phyloP scores from a whole-genome alignment of 1,140 invertebrate species.

The Wasmannia auropunctata region DNA sequence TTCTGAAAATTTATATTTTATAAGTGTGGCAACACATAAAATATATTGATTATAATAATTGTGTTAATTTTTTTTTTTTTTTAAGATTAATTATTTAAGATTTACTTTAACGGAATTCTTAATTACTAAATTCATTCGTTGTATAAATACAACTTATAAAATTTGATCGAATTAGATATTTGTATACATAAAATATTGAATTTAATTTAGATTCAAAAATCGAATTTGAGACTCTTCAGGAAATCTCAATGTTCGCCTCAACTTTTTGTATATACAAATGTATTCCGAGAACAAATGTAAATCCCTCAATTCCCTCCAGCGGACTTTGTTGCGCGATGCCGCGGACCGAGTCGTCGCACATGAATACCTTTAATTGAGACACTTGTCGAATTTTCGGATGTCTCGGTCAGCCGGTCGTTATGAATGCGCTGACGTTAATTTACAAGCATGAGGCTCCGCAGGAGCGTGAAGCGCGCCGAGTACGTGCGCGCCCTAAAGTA shows the following conservation, averaged over 20 bases:
- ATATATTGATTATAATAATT: background rate
- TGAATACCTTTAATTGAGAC: slow-evolving; percentile 76
- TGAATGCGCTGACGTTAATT: slow-evolving; percentile 77
- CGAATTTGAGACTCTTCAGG: background rate
- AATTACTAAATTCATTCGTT: background rate
- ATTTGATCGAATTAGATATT: background rate
- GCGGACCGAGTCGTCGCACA: background rate
- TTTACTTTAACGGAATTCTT: background rate
- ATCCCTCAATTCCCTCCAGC: background rate
- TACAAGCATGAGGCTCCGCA: slow-evolving; percentile 71
- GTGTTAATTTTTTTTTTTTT: background rate
- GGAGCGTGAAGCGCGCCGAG: slow-evolving; percentile 76
- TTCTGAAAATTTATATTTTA: background rate
- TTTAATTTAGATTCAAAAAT: background rate
- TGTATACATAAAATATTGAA: background rate
- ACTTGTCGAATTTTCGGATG: slow-evolving; percentile 75
- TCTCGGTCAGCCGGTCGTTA: slow-evolving; percentile 52
- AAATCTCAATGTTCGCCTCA: background rate
- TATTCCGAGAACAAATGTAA: background rate
- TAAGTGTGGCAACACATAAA: too few relatives aligned
- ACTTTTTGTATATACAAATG: background rate
- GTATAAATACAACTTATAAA: background rate
- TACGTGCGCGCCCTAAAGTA: slow-evolving; percentile 69
- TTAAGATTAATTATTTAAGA: background rate
- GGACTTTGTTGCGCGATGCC: background rate